Evolutionary conservation across 2,113 vertebrate genomes (phyloP), one percentile per base, ranked within the genome.

Genomic region (Aldabrachelys gigantea): DNA sequence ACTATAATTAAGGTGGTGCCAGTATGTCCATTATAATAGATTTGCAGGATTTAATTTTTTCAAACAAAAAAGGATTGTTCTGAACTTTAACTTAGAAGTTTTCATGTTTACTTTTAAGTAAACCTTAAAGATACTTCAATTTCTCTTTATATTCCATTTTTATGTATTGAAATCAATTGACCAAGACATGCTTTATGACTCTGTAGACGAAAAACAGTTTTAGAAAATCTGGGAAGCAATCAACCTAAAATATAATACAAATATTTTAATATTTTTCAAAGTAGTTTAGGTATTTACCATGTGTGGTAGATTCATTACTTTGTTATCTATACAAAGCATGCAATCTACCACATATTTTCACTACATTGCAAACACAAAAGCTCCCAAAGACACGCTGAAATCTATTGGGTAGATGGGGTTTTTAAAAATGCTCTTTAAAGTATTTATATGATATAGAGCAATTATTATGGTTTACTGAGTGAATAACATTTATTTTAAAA

Each of bases 261-360:
- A 78, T 78, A 78, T 78, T 29, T 78, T 78, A 12, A 59, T 10
- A 22, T 19, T 1, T 10, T 1, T 1, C 3, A 1, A 6, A 9
- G 2, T 4, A 12, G 1, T 59, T 21, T 17, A 4, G 8, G 5
- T 22, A 44, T 14, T 56, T 53, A 3, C 59, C 35, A 4, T 4
- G 17, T 1, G 9, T 4, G 1, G 75, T 44, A 47, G 22, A 44
- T 25, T 13, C 22, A 41, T 44, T 35, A n/a, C 62, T 41, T 76
- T 3, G 5, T 19, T 14, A n/a, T 11, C n/a, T 2, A 2, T 0
- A 6, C 49, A 29, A 13, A 0, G 5, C 75, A 47, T 6, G 29
- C n/a, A 16, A 6, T 3, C 52, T 11, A 16, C n/a, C 2, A 2
- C 11, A 0, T 1, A 24, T 3, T 41, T 2, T 2, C 41, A 41